Evolutionary conservation across 2,113 vertebrate genomes (phyloP), one percentile per base, ranked within the genome.

Genomic region (Bagarius yarrelli): DNA sequence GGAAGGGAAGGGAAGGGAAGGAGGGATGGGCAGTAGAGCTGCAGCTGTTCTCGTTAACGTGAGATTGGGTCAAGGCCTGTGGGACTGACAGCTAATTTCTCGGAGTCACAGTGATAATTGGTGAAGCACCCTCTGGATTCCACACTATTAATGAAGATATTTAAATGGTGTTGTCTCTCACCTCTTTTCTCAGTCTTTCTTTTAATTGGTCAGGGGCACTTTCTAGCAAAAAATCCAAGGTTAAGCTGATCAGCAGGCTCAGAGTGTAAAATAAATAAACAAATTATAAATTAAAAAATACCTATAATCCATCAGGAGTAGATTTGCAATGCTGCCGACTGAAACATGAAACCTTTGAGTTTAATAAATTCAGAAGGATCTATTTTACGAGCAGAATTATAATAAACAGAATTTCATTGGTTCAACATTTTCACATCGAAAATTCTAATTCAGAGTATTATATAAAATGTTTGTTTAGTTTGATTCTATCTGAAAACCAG

Each of bases 121-220:
- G 79, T 73, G 23, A 60, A 78, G 74, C 76, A 66, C 59, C 50
- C 80, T 56, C 83, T 81, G 83, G 59, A 84, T 84, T 84, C 55
- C 30, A 78, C 53, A 60, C 83, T 57, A 85, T 82, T 79, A 85
- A 85, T 85, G 81, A 85, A 85, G 80, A 81, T 75, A 30, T 78
- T 75, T 67, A 84, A 84, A 74, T 75, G 55, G 21, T 70, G 61
- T 76, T 44, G 23, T 44, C 83, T 85, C 30, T 70, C 53, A 82
- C 76, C 60, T 55, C 59, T 57, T 57, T 76, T 75, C 79, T 75
- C 63, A 79, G 32, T 32, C 60, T 67, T 55, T 53, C 15, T 23
- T 6, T 84, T 84, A 67, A 84, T 81, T 78, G n/a, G 25, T 30
- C 57, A 13, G 73, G 50, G 50, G 2, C 15, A 71, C 57, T 64